phyloP scores from a whole-genome alignment of 1,140 invertebrate genomes.

The Drosophila ogumai region DNA sequence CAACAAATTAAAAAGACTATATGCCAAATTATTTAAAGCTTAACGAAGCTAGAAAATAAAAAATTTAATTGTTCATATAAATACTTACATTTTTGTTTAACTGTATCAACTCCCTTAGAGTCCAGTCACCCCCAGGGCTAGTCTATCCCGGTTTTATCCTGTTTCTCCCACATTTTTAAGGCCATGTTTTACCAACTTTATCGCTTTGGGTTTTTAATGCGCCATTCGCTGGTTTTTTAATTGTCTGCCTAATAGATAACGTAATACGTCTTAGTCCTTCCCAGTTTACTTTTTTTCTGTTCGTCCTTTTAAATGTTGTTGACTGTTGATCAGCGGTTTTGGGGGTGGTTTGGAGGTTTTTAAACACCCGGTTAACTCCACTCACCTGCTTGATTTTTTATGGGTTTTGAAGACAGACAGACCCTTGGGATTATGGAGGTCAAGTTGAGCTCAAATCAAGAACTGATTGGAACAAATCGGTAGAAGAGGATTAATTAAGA shows the following conservation, averaged over 20 bases:
- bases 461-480: slow-evolving; percentile 25
- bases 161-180: slow-evolving; percentile 34
- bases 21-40: neutral
- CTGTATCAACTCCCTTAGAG: slow-evolving; percentile 11
- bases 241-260: slow-evolving; percentile 70
- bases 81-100: no score
- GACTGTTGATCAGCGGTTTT: slow-evolving; percentile 35
- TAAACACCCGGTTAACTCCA: neutral
- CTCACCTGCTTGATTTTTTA: slow-evolving; percentile 8
- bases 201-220: slow-evolving; percentile 66
- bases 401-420: neutral
- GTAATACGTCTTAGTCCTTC: slow-evolving; percentile 44
- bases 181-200: slow-evolving; percentile 33
- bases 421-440: slow-evolving; percentile 19
- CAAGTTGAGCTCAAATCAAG: slow-evolving; percentile 31
- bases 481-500: neutral
- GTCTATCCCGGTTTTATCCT: slow-evolving; percentile 7
- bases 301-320: slow-evolving; percentile 55
- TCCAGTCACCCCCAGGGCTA: slow-evolving; percentile 51
- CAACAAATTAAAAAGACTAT: neutral
- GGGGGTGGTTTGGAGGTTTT: slow-evolving; percentile 6
- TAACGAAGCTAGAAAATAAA: no score
- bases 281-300: slow-evolving; percentile 28
- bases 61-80: no score
- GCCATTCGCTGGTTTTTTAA: slow-evolving; percentile 67